Conservation (phyloP, 2,888 invertebrate genomes). For the Myathropa florea region DNA sequence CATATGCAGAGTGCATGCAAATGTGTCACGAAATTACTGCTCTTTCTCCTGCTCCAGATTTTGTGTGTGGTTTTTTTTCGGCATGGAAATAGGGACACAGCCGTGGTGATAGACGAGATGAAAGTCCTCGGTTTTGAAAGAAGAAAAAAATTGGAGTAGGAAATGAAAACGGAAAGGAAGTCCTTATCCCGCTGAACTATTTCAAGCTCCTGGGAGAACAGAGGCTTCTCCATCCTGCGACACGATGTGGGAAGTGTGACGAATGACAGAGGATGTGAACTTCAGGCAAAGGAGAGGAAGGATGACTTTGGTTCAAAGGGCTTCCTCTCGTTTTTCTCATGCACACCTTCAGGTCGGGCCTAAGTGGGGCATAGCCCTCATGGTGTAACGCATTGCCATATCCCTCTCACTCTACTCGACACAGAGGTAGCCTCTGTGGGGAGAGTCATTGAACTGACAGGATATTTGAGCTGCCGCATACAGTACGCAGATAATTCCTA, state of each 20-base stretch:
- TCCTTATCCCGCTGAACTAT: constrained; percentile 3
- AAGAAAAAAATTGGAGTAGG: neutral
- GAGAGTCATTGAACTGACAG: constrained; percentile 41
- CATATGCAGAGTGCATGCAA: constrained; percentile 54
- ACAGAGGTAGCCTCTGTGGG: constrained; percentile 17
- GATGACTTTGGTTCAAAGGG: constrained; percentile 8
- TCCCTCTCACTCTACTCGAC: too few relatives aligned
- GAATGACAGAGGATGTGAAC: constrained; percentile 21
- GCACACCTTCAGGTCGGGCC: constrained; percentile 37
- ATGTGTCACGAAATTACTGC: constrained; percentile 48
- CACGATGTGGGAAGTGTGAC: constrained; percentile 35
- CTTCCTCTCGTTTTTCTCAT: constrained; percentile 35
- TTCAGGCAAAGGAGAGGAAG: neutral
- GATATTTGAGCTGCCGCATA: constrained; percentile 27
- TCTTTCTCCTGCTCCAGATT: neutral
- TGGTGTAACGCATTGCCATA: constrained; percentile 25
- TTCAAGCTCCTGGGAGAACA: constrained; percentile 24
- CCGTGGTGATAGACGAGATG: constrained; percentile 10
- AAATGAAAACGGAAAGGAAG: constrained; percentile 4
- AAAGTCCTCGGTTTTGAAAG: constrained; percentile 20
- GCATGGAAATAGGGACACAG: constrained; percentile 37
- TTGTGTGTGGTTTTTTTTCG: neutral
- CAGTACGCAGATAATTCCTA: constrained; percentile 17
- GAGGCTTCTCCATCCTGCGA: constrained; percentile 2
- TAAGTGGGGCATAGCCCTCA: constrained; percentile 35